Conservation (phyloP, 2,888 invertebrate genomes). For the Xanthostigma xanthostigma region DNA sequence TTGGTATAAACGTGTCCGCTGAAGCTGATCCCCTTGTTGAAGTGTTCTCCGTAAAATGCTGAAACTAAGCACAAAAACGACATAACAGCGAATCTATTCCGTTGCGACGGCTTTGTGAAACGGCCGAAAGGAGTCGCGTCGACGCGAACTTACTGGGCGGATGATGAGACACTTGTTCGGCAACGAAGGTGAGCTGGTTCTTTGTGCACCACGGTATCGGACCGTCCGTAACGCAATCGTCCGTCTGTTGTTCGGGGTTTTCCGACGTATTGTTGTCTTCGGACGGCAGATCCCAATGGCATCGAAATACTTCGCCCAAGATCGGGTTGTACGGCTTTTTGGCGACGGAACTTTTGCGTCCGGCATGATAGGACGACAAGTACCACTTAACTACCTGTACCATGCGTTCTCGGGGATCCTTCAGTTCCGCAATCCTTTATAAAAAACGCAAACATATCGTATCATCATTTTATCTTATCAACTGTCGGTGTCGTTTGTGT, state of each 20-base stretch:
- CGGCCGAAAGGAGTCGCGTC: too few species aligned
- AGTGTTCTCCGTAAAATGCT: slow-evolving; percentile 97
- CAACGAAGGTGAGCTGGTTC: slow-evolving; percentile 83
- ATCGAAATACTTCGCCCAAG: slow-evolving; percentile 88
- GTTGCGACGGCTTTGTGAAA: too few species aligned
- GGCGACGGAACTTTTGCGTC: slow-evolving; percentile 89
- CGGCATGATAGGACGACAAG: slow-evolving; percentile 96
- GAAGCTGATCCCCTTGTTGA: slow-evolving; percentile 75
- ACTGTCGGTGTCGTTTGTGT: too few species aligned
- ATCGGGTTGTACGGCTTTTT: slow-evolving; percentile 99
- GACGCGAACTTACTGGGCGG: slow-evolving; percentile 67
- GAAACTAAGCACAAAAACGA: slow-evolving; percentile 60
- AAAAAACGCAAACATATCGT: slow-evolving; percentile 6
- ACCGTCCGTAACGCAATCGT: slow-evolving; percentile 48
- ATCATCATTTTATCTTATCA: neutral
- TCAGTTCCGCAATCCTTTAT: slow-evolving; percentile 73
- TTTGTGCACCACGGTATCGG: slow-evolving; percentile 84
- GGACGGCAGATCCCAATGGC: slow-evolving; percentile 60
- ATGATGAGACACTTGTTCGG: slow-evolving; percentile 98
- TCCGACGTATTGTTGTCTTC: slow-evolving; percentile 3
- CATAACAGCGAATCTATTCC: too few species aligned
- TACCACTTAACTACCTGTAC: slow-evolving; percentile 94
- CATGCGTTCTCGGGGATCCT: slow-evolving; percentile 78
- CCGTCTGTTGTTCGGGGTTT: slow-evolving; percentile 4
- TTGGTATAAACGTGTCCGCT: slow-evolving; percentile 98